Evolutionary conservation across 2,113 vertebrate species (phyloP).

Genomic region (Paramisgurnus dabryanus): DNA sequence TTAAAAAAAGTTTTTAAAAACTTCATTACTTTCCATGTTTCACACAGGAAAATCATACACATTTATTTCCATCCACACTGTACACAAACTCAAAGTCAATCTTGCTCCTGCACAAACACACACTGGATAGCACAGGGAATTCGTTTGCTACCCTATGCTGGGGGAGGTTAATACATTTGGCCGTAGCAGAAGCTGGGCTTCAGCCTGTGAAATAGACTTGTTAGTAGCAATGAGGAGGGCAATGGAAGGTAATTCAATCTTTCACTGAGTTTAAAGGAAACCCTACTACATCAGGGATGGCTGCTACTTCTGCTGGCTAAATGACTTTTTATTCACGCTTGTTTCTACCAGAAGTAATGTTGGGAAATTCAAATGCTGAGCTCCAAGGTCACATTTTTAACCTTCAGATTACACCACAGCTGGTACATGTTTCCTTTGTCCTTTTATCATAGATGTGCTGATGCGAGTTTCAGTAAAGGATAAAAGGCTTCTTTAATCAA

Average conservation of each 20-base stretch:
- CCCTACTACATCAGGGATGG: conserved; percentile 41
- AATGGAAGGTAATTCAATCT: conserved; percentile 58
- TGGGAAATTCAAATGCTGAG: conserved; percentile 13
- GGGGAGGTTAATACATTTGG: conserved; percentile 54
- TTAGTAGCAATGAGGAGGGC: conserved; percentile 54
- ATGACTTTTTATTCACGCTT: conserved; percentile 26
- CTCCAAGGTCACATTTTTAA: conserved; percentile 8
- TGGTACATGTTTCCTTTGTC: neutral
- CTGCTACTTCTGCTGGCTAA: conserved; percentile 49
- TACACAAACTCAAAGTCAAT: neutral
- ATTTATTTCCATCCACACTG: neutral
- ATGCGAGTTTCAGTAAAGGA: neutral
- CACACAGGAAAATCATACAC: conserved; percentile 6
- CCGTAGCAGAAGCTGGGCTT: conserved; percentile 33
- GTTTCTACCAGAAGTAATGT: neutral
- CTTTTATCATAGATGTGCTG: neutral
- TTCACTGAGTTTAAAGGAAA: conserved; percentile 55
- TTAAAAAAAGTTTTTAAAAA: too few relatives aligned
- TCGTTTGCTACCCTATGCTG: conserved; percentile 27
- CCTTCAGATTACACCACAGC: conserved; percentile 10
- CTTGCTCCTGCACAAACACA: neutral
- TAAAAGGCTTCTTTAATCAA: neutral
- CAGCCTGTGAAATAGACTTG: conserved; percentile 58
- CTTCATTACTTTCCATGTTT: neutral
- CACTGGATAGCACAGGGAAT: neutral